These are phyloP conservation scores for Drosophila kuntzei DNA, from an alignment of 2,888 invertebrate genomes.

Conservation along the genomic window DNA sequence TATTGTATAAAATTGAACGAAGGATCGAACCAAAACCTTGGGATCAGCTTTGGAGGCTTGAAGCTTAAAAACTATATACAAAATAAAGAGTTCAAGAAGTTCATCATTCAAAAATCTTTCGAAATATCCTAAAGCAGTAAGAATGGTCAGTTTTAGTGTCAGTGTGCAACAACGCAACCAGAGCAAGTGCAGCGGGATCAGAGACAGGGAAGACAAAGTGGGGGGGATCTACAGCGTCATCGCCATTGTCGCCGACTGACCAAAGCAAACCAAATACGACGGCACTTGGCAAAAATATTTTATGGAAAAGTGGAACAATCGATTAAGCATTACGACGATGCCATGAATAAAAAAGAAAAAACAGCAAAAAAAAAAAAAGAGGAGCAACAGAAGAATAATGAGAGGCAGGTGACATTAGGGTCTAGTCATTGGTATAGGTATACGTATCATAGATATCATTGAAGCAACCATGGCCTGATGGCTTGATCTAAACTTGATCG, in stretches of 20 bases:
- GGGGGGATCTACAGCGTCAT: conserved; percentile 21
- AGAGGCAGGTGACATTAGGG: conserved; percentile 17
- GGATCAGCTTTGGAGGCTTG: no score
- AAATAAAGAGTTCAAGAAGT: not conserved
- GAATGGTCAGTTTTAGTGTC: not conserved
- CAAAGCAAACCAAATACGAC: conserved; percentile 68
- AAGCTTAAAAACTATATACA: no score
- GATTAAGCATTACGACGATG: conserved; percentile 77
- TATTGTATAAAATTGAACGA: no score
- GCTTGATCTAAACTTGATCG: conserved; percentile 34
- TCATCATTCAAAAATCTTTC: not conserved
- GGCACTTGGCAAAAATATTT: conserved; percentile 82
- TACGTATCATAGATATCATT: no score
- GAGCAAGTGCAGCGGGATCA: conserved; percentile 49
- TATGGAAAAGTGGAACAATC: conserved; percentile 84
- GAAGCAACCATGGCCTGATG: not conserved
- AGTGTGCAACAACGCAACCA: conserved; percentile 53
- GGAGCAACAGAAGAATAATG: conserved; percentile 11
- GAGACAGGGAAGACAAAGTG: not conserved
- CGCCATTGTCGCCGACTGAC: conserved; percentile 27
- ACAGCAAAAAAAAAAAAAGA: not conserved
- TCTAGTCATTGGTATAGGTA: not conserved
- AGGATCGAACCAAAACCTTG: no score
- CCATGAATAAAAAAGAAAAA: conserved; percentile 38
- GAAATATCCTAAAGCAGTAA: not conserved